These are phyloP conservation scores for Aphidius colemani DNA, from an alignment of 2,888 invertebrate species.

Conservation along the genomic window DNA sequence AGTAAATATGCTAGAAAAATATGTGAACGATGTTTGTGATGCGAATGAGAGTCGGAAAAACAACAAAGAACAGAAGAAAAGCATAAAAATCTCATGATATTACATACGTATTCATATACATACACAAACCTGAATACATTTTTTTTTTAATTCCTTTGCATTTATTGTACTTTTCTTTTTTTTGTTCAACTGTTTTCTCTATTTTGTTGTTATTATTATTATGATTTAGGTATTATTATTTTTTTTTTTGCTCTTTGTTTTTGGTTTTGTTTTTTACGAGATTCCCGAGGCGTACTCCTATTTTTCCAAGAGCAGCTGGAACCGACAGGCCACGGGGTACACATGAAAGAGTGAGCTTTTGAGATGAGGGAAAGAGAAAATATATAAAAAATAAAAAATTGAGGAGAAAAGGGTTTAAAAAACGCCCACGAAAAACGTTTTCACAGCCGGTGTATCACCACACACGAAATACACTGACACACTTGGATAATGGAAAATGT, in stretches of 20 bases:
- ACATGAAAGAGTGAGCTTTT: not conserved
- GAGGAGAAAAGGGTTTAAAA: not conserved
- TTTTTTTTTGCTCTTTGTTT: not conserved
- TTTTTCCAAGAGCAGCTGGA: constrained; percentile 32
- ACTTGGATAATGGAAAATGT: constrained; percentile 25
- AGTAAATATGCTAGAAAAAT: no score
- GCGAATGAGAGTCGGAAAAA: no score
- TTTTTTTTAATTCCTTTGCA: not conserved
- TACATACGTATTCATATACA: constrained; percentile 10
- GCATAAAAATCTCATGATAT: constrained; percentile 13
- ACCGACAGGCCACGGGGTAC: constrained; percentile 23
- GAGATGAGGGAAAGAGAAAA: constrained; percentile 4
- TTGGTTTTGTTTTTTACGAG: constrained; percentile 25
- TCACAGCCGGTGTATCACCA: constrained; percentile 13
- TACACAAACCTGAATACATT: not conserved
- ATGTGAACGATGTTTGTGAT: no score
- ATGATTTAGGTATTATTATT: not conserved
- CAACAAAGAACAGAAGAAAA: not conserved
- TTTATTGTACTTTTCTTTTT: constrained; percentile 11
- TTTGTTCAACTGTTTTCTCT: constrained; percentile 1
- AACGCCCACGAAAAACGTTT: constrained; percentile 20
- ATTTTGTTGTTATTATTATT: not conserved
- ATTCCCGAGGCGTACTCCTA: constrained; percentile 27
- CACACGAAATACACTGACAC: constrained; percentile 8
- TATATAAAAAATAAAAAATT: not conserved